These are phyloP conservation scores for Alfaro cultratus DNA, from an alignment of 2,797 vertebrate species.

Conservation along the genomic window DNA sequence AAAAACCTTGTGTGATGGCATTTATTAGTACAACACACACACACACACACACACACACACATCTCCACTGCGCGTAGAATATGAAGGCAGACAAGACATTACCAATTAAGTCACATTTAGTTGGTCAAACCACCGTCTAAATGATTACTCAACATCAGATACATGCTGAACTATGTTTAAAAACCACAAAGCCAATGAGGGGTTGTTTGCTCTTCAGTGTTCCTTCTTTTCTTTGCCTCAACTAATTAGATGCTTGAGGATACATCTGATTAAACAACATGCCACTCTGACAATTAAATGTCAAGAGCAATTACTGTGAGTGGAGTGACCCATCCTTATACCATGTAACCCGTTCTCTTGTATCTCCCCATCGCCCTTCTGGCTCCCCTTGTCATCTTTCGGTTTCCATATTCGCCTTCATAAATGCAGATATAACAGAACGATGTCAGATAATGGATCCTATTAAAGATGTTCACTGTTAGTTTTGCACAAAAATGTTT, in stretches of 20 bases:
- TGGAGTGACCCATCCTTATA: constrained; percentile 57
- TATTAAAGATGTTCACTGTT: neutral
- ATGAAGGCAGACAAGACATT: constrained; percentile 20
- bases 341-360: constrained; percentile 43
- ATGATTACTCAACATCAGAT: constrained; percentile 46
- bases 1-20: constrained; percentile 48
- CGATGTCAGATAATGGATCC: constrained; percentile 40
- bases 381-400: constrained; percentile 21
- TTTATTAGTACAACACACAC: constrained; percentile 35
- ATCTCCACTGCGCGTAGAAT: constrained; percentile 12
- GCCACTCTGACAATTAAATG: constrained; percentile 75
- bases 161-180: constrained; percentile 55
- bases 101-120: constrained; percentile 45
- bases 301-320: constrained; percentile 76
- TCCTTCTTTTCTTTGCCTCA: constrained; percentile 51
- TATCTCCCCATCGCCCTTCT: constrained; percentile 41
- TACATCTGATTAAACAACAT: constrained; percentile 77
- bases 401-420: constrained; percentile 34
- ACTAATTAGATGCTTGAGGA: constrained; percentile 78
- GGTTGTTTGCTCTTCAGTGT: constrained; percentile 63
- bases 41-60: neutral
- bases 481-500: neutral
- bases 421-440: constrained; percentile 29
- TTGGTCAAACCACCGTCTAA: constrained; percentile 25
- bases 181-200: constrained; percentile 54